These are phyloP conservation scores for Dysidea cf. avara DNA, from an alignment of 37 sponge, comb jelly and placozoan genomes.

Conservation along the genomic window DNA sequence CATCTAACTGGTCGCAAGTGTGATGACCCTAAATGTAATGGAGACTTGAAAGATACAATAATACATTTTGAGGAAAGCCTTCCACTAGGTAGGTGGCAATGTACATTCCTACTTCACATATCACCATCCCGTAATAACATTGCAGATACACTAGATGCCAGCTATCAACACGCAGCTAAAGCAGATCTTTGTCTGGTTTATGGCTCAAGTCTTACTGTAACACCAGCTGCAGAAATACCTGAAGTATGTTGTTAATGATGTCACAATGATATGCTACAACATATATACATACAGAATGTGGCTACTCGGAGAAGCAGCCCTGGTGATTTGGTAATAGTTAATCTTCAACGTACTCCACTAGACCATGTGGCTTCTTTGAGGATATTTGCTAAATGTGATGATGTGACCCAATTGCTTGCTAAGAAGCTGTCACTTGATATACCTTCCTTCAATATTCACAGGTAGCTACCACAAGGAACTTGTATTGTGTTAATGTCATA, in stretches of 20 bases:
- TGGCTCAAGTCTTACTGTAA: slow-evolving; percentile 69
- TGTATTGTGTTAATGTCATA: not conserved
- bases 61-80: slow-evolving; percentile 58
- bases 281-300: too few relatives aligned
- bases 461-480: too few relatives aligned
- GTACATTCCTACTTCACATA: too few relatives aligned
- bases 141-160: slow-evolving; percentile 19
- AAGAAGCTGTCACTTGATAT: slow-evolving; percentile 53
- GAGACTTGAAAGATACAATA: slow-evolving; percentile 39
- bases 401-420: slow-evolving; percentile 54
- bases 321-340: slow-evolving; percentile 67
- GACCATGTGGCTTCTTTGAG: slow-evolving; percentile 52
- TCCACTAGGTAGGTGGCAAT: slow-evolving; percentile 44
- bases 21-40: slow-evolving; percentile 43
- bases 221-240: slow-evolving; percentile 60
- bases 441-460: slow-evolving; percentile 52
- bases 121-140: too few relatives aligned
- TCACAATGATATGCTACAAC: too few relatives aligned
- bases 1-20: slow-evolving; percentile 28
- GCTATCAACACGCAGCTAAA: slow-evolving; percentile 28
- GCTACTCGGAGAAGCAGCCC: too few relatives aligned
- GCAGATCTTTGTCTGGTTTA: slow-evolving; percentile 49
- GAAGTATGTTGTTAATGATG: slow-evolving; percentile 17
- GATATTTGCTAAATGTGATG: slow-evolving; percentile 73
- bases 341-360: slow-evolving; percentile 71